Conservation (phyloP, 2,113 vertebrate species). For the Micronycteris hirsuta region DNA sequence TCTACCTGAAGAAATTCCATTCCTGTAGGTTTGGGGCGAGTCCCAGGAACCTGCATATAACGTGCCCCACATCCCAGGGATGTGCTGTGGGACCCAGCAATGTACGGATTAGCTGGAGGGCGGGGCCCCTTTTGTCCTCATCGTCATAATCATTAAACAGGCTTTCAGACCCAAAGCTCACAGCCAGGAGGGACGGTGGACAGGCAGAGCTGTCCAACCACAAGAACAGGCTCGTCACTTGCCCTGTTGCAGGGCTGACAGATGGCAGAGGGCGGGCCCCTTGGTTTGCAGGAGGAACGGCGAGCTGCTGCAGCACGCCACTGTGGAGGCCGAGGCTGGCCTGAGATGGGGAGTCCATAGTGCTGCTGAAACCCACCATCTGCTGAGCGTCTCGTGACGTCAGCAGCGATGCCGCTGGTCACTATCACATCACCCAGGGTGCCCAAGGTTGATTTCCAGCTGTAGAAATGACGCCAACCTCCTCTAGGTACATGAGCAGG, state of each 20-base stretch:
- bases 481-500: conserved; percentile 41
- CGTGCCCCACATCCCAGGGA: neutral
- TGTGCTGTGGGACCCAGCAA: neutral
- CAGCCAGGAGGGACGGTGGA: neutral
- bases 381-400: conserved; percentile 64
- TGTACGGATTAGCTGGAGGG: neutral
- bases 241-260: neutral
- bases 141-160: neutral
- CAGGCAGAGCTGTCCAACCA: neutral
- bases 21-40: neutral
- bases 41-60: neutral
- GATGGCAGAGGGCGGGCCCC: conserved; percentile 5
- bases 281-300: conserved; percentile 31
- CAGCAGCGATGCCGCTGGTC: conserved; percentile 57
- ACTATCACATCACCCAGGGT: conserved; percentile 68
- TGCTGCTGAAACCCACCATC: conserved; percentile 59
- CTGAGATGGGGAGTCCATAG: conserved; percentile 8
- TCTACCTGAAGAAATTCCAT: neutral
- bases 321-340: conserved; percentile 50
- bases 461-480: conserved; percentile 62
- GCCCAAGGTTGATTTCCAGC: conserved; percentile 69
- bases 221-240: neutral
- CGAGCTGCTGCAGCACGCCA: conserved; percentile 20
- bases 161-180: neutral
- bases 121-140: neutral